These are phyloP conservation scores for Andinoacara biseriatus DNA, from an alignment of 2,113 vertebrate genomes.

Conservation along the genomic window DNA sequence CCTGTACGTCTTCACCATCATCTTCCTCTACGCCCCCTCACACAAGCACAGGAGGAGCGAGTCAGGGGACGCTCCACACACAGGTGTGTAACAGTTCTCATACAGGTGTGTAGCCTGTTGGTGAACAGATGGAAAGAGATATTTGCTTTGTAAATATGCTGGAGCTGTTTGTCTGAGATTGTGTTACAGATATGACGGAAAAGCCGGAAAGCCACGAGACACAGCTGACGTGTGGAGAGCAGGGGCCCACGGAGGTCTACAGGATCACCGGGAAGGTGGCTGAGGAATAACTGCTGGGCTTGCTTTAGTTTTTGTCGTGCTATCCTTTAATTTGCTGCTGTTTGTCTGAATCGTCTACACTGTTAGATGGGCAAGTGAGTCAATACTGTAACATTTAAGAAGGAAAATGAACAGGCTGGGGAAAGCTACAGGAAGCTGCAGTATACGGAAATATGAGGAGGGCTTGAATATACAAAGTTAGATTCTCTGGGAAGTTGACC, in stretches of 20 bases:
- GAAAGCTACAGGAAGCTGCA: not conserved
- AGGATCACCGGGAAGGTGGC: constrained; percentile 47
- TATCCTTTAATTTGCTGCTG: not conserved
- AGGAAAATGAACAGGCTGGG: not conserved
- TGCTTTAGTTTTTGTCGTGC: not conserved
- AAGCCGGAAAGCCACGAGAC: constrained; percentile 30
- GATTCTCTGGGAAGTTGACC: not conserved
- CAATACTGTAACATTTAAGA: not conserved
- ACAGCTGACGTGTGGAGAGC: constrained; percentile 6
- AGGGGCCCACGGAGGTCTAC: constrained; percentile 35
- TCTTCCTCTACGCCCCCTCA: constrained; percentile 60
- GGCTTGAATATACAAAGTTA: not conserved
- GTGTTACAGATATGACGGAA: constrained; percentile 18
- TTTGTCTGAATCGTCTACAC: not conserved
- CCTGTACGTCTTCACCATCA: constrained; percentile 50
- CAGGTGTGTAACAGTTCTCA: constrained; percentile 4
- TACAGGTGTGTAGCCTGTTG: not conserved
- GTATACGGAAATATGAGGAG: not conserved
- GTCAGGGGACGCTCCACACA: not conserved
- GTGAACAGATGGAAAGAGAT: not conserved
- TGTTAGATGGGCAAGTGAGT: not conserved
- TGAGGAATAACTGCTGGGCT: constrained; percentile 26
- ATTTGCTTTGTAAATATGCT: not conserved
- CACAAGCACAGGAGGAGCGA: constrained; percentile 20
- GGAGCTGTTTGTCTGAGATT: not conserved